Evolutionary conservation across 2,113 vertebrate species (phyloP).

Genomic region (Chunga burmeisteri): DNA sequence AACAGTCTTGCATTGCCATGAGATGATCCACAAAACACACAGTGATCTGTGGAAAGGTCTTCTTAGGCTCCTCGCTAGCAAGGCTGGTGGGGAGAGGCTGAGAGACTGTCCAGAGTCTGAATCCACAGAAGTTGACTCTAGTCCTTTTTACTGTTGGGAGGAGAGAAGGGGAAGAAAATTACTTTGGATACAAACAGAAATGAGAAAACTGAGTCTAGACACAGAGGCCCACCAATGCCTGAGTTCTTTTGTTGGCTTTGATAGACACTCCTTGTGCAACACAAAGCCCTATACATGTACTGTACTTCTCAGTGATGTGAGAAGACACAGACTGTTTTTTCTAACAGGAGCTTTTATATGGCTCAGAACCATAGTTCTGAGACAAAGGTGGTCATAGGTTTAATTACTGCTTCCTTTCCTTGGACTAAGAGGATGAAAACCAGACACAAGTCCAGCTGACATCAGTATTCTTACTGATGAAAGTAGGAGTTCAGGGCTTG

Average conservation of each 20-base stretch:
- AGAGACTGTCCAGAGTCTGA: not conserved
- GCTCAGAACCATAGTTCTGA: not conserved
- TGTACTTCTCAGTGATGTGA: not conserved
- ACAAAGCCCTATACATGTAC: accelerated
- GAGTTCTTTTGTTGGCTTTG: not conserved
- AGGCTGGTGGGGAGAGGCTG: not conserved
- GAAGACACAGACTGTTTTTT: not conserved
- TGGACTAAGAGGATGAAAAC: not conserved
- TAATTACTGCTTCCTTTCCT: not conserved
- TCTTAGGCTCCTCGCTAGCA: not conserved
- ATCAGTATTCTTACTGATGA: not conserved
- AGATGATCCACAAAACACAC: not conserved
- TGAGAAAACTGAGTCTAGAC: not conserved
- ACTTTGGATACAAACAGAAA: not conserved
- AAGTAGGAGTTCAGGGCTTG: not conserved
- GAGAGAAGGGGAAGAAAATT: not conserved
- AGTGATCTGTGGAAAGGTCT: not conserved
- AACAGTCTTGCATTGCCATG: not conserved
- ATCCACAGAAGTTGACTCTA: not conserved
- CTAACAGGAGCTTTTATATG: not conserved
- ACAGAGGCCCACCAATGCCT: not conserved
- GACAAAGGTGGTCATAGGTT: not conserved
- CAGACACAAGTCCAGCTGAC: not conserved
- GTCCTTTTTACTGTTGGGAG: not conserved
- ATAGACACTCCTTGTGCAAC: not conserved